These are phyloP conservation scores for Platichthys flesus DNA, from an alignment of 2,113 vertebrate species.

Conservation along the genomic window DNA sequence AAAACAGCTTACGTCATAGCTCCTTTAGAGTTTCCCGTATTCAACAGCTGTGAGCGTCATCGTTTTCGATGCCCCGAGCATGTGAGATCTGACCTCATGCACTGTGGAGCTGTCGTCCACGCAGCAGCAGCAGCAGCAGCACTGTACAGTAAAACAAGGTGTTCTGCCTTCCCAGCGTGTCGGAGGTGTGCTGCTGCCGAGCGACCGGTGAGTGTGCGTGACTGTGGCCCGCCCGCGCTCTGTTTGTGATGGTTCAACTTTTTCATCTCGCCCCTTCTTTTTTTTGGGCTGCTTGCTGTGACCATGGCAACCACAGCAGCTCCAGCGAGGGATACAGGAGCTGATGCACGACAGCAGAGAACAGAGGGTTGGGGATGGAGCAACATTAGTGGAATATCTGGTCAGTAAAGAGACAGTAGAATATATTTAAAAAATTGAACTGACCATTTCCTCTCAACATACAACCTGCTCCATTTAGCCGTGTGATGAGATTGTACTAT, in stretches of 20 bases:
- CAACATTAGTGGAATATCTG: background rate
- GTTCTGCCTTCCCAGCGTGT: background rate
- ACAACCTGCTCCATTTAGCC: background rate
- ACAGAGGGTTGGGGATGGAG: background rate
- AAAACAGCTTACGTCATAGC: background rate
- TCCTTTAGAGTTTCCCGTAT: background rate
- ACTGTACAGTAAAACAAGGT: background rate
- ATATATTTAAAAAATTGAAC: too few relatives aligned
- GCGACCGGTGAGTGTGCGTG: background rate
- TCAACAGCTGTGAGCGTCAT: background rate
- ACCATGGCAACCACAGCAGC: background rate
- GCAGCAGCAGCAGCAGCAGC: too few relatives aligned
- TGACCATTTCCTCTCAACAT: too few relatives aligned
- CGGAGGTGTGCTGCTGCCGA: background rate
- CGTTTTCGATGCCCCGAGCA: background rate
- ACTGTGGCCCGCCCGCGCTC: background rate
- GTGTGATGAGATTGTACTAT: background rate
- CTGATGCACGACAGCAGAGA: background rate
- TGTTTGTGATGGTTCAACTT: background rate
- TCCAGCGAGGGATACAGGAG: background rate
- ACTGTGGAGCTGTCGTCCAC: background rate
- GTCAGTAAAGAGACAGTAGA: background rate
- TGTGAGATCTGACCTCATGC: background rate
- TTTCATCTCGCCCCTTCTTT: background rate
- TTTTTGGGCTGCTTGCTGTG: background rate